Percentiles rank a stretch among this genome's conserved stretches.
These are phyloP conservation scores for Rhodinocichla rosea DNA, from an alignment of 2,113 vertebrate species.

Conservation along the genomic window DNA sequence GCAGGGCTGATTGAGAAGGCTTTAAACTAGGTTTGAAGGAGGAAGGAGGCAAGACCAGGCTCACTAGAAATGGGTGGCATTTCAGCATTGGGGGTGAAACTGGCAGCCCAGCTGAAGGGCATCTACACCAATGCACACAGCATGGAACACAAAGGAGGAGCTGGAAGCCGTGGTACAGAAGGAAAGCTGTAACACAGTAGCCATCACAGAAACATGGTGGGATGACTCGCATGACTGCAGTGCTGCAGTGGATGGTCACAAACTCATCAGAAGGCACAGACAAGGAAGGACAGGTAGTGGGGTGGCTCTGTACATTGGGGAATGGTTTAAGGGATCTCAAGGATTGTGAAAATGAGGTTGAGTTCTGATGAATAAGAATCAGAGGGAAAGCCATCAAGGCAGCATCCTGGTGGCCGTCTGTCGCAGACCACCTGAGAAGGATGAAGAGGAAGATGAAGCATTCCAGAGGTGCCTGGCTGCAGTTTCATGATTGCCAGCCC, in stretches of 20 bases:
- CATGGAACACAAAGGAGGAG: background rate
- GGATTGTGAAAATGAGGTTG: background rate
- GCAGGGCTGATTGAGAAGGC: background rate
- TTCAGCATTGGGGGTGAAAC: background rate
- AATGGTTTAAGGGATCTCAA: background rate
- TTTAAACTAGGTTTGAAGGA: background rate
- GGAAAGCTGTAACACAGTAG: background rate
- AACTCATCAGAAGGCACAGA: background rate
- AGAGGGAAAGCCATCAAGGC: background rate
- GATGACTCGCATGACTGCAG: background rate
- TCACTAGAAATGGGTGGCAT: background rate
- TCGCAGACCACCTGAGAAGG: too few species aligned
- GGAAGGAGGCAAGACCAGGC: accelerated
- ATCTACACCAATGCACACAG: background rate
- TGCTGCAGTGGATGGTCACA: background rate
- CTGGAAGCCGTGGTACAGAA: background rate
- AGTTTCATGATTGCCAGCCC: accelerated
- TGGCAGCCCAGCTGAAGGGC: background rate
- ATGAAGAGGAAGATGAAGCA: background rate
- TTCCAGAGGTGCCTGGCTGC: background rate
- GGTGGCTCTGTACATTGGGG: background rate
- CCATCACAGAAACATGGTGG: background rate
- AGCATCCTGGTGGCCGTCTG: background rate
- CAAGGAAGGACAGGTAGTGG: accelerated
- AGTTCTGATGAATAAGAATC: background rate